A percentile compares a stretch with the other conserved stretches of the same genome.
Evolutionary conservation across 2,888 invertebrate species (phyloP).

Genomic region (Parnassius smintheus): DNA sequence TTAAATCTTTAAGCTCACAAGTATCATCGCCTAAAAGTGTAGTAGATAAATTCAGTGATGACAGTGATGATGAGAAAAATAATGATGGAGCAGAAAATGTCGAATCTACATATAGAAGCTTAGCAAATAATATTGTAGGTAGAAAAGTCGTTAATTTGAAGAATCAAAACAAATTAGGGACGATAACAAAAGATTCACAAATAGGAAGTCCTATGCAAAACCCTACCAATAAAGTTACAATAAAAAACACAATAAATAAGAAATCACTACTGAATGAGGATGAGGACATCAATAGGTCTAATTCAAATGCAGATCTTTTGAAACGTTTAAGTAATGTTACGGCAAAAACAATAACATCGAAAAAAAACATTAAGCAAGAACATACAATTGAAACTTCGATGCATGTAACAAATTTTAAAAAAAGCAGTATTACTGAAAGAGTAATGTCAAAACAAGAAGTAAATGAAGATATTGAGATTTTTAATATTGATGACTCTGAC

Average conservation of each 20-base stretch:
- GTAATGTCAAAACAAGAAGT: constrained; percentile 39
- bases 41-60: constrained; percentile 22
- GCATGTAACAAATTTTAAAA: constrained; percentile 33
- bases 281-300: constrained; percentile 33
- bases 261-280: constrained; percentile 26
- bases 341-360: constrained; percentile 46
- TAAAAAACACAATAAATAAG: constrained; percentile 25
- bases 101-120: constrained; percentile 26
- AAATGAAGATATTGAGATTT: constrained; percentile 61
- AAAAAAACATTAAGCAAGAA: constrained; percentile 30
- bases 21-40: constrained; percentile 28
- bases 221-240: constrained; percentile 30
- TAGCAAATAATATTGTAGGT: constrained; percentile 25
- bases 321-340: constrained; percentile 57
- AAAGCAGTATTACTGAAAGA: constrained; percentile 34
- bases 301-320: constrained; percentile 46
- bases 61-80: constrained; percentile 30
- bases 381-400: constrained; percentile 27
- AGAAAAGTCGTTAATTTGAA: constrained; percentile 26
- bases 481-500: constrained; percentile 70
- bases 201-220: constrained; percentile 23
- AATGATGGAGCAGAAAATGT: constrained; percentile 33
- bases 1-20: constrained; percentile 42
- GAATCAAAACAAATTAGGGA: constrained; percentile 21
- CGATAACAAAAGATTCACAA: constrained; percentile 23